phyloP scores from a whole-genome alignment of 2,797 vertebrate species.

The Decapterus maruadsi region DNA sequence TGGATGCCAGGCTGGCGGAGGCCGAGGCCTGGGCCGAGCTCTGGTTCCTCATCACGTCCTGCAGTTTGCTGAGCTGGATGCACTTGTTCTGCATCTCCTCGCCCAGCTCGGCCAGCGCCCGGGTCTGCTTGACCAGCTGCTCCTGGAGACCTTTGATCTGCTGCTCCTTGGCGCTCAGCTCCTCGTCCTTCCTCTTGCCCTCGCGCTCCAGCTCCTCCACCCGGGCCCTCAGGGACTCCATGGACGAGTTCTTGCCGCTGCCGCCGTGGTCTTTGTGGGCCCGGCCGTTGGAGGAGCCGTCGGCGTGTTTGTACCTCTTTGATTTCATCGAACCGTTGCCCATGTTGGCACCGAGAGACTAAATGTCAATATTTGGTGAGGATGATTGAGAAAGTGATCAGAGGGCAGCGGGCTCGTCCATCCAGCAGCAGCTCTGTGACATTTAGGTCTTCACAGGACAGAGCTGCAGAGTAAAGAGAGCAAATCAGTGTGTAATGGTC shows the following conservation, averaged over 20 bases:
- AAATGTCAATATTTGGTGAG: not conserved
- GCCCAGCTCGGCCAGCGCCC: constrained; percentile 87
- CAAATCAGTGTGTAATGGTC: constrained; percentile 62
- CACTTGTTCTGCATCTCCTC: constrained; percentile 91
- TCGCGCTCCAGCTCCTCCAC: constrained; percentile 91
- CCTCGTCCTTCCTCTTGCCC: constrained; percentile 88
- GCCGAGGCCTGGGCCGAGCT: constrained; percentile 15
- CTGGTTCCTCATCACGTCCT: constrained; percentile 85
- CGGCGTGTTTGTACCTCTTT: constrained; percentile 87
- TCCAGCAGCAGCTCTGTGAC: not conserved
- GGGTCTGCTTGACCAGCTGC: constrained; percentile 87
- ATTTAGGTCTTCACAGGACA: constrained; percentile 50
- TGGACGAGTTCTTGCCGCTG: constrained; percentile 41
- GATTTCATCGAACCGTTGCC: constrained; percentile 92
- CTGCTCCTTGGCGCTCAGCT: constrained; percentile 84
- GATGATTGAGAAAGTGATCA: not conserved
- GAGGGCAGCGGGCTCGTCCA: too few species aligned
- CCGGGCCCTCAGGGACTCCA: constrained; percentile 83
- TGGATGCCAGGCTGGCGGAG: not conserved
- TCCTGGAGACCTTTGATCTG: constrained; percentile 87
- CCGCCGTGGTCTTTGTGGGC: constrained; percentile 58
- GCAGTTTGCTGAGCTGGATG: constrained; percentile 90
- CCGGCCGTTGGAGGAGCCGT: constrained; percentile 73
- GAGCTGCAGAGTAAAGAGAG: constrained; percentile 46
- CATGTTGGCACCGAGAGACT: constrained; percentile 78